Percentiles rank a stretch among this genome's conserved stretches.
Conservation (phyloP, 2,888 invertebrate species). For the Euplexia lucipara region DNA sequence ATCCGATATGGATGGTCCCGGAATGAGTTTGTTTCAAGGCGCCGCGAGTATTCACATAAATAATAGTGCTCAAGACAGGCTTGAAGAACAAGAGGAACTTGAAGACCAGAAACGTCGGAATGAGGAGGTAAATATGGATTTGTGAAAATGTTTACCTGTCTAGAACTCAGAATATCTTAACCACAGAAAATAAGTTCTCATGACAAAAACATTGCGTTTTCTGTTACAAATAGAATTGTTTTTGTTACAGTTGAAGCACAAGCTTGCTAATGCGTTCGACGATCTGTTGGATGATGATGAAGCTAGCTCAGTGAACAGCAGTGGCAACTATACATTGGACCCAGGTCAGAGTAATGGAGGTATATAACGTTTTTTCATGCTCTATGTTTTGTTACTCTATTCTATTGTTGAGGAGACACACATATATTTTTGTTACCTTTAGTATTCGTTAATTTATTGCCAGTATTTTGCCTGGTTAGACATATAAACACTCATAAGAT, state of each 20-base stretch:
- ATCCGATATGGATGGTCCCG: conserved; percentile 91
- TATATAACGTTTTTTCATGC: conserved; percentile 40
- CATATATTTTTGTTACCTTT: neutral
- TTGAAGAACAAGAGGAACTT: conserved; percentile 93
- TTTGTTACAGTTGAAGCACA: conserved; percentile 90
- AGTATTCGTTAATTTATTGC: neutral
- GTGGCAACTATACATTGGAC: conserved; percentile 86
- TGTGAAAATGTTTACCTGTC: neutral
- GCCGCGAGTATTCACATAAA: conserved; percentile 92
- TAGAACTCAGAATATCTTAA: no score
- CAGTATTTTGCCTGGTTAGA: neutral
- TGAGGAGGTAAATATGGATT: conserved; percentile 90
- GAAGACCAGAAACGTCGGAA: conserved; percentile 93
- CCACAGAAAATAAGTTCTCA: no score
- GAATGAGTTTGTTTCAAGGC: conserved; percentile 93
- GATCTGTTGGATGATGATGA: conserved; percentile 93
- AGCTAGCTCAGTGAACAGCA: conserved; percentile 91
- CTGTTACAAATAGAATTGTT: conserved; percentile 20
- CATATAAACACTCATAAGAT: neutral
- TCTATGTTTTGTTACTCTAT: neutral
- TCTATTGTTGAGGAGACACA: neutral
- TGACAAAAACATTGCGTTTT: conserved; percentile 23
- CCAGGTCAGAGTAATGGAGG: conserved; percentile 80
- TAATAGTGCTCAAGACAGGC: conserved; percentile 91
- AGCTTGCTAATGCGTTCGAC: conserved; percentile 93